Evolutionary conservation across 2,113 vertebrate genomes (phyloP).

Genomic region (Mungos mungo): DNA sequence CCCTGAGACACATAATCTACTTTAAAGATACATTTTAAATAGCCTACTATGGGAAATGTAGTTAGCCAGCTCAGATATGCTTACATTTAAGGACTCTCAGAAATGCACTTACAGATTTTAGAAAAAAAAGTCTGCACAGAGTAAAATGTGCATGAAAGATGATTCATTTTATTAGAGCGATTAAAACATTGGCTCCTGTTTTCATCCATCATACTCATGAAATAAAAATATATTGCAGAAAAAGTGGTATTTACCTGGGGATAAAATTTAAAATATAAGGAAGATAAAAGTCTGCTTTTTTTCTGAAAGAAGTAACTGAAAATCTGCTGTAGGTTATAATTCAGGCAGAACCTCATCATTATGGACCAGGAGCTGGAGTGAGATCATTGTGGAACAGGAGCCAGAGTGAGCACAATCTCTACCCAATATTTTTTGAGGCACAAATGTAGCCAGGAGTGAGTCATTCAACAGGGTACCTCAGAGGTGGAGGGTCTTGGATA

Average conservation of each 20-base stretch:
- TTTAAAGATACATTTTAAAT: conserved; percentile 60
- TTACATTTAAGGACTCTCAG: conserved; percentile 59
- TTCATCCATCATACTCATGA: conserved; percentile 42
- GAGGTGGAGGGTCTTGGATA: conserved; percentile 68
- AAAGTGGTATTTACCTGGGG: conserved; percentile 68
- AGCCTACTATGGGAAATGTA: conserved; percentile 9
- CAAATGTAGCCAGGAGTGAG: conserved; percentile 67
- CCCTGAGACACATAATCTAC: neutral
- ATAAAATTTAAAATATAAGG: conserved; percentile 55
- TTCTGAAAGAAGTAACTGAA: conserved; percentile 67
- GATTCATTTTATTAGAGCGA: conserved; percentile 76
- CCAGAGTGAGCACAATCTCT: conserved; percentile 67
- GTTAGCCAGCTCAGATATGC: conserved; percentile 11
- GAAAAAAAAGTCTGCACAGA: conserved; percentile 22
- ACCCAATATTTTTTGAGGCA: conserved; percentile 76
- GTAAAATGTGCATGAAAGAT: conserved; percentile 59
- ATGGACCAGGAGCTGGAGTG: conserved; percentile 71
- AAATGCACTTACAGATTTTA: conserved; percentile 56
- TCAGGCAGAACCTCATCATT: conserved; percentile 76
- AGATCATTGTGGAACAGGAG: conserved; percentile 73
- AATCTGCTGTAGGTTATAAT: conserved; percentile 66
- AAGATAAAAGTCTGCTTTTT: conserved; percentile 71
- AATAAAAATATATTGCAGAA: conserved; percentile 50
- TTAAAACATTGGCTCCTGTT: conserved; percentile 68
- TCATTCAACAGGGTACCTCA: conserved; percentile 74